Conservation (phyloP, 2,888 invertebrate genomes). For the Drepanosiphum platanoidis region DNA sequence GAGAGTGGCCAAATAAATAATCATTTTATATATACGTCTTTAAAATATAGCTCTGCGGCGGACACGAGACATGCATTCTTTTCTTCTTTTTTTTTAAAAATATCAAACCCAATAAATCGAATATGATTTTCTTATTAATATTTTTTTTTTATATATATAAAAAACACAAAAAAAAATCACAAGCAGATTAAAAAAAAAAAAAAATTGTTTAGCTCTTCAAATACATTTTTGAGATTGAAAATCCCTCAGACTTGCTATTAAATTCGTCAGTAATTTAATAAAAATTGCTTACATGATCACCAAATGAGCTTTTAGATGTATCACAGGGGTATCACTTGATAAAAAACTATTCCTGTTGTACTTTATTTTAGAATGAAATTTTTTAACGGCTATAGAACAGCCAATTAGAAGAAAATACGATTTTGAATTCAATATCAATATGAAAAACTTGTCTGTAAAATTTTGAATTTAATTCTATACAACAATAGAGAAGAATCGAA, state of each 20-base stretch:
- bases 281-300: conserved; percentile 58
- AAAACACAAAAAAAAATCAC: conserved; percentile 46
- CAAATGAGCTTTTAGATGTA: conserved; percentile 56
- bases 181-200: conserved; percentile 23
- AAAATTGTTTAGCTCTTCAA: conserved; percentile 43
- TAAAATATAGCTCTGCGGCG: conserved; percentile 37
- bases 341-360: conserved; percentile 34
- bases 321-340: conserved; percentile 59
- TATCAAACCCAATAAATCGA: conserved; percentile 25
- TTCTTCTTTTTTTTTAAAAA: conserved; percentile 2
- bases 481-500: neutral
- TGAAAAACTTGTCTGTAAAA: conserved; percentile 7
- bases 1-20: conserved; percentile 39
- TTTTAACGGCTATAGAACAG: conserved; percentile 10
- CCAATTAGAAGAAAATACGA: conserved; percentile 14
- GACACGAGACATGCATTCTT: neutral
- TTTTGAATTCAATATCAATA: conserved; percentile 15
- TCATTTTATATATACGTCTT: conserved; percentile 5
- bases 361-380: conserved; percentile 11
- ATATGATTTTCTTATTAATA: conserved; percentile 3
- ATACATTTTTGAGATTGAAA: conserved; percentile 53
- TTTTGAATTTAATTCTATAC: conserved; percentile 18
- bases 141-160: conserved; percentile 16
- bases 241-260: conserved; percentile 60
- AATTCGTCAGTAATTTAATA: conserved; percentile 60